Conservation (phyloP, 1,140 invertebrate species). For the Sinonovacula constricta region DNA sequence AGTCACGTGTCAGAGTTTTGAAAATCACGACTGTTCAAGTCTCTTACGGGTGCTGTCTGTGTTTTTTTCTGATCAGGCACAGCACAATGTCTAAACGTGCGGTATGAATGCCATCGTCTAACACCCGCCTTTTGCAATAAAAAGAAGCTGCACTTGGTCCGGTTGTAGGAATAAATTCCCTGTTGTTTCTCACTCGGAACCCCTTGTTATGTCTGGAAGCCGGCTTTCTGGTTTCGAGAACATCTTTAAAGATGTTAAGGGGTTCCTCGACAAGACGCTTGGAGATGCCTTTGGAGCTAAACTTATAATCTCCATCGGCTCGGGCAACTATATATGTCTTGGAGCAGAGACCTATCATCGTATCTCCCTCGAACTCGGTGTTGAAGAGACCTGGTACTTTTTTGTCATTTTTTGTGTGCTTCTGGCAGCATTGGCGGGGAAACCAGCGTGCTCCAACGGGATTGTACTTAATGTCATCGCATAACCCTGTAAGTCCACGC, state of each 20-base stretch:
- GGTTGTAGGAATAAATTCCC: constrained; percentile 9
- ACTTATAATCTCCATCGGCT: too few species aligned
- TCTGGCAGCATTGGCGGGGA: too few species aligned
- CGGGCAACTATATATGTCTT: too few species aligned
- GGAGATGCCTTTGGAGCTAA: constrained; percentile 6
- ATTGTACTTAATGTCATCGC: constrained; percentile 19
- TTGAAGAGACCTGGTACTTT: constrained; percentile 8
- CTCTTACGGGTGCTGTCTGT: too few species aligned
- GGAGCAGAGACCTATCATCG: neutral
- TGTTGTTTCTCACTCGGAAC: constrained; percentile 21
- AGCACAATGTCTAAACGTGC: constrained; percentile 6
- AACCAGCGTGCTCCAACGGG: constrained; percentile 9
- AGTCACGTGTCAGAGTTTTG: too few species aligned
- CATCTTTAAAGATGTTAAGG: neutral
- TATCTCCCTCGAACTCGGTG: neutral
- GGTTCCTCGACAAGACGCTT: neutral
- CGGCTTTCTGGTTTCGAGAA: neutral
- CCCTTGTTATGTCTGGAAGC: neutral
- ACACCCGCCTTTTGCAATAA: constrained; percentile 1
- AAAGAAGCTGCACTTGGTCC: neutral
- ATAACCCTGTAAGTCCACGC: too few species aligned
- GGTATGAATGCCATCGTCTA: constrained; percentile 6
- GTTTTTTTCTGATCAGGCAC: constrained; percentile 1
- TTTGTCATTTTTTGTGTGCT: constrained; percentile 11
- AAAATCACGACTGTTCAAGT: too few species aligned